Evolutionary conservation across 1,140 invertebrate genomes (phyloP).

Genomic region (Eupeodes corollae): DNA sequence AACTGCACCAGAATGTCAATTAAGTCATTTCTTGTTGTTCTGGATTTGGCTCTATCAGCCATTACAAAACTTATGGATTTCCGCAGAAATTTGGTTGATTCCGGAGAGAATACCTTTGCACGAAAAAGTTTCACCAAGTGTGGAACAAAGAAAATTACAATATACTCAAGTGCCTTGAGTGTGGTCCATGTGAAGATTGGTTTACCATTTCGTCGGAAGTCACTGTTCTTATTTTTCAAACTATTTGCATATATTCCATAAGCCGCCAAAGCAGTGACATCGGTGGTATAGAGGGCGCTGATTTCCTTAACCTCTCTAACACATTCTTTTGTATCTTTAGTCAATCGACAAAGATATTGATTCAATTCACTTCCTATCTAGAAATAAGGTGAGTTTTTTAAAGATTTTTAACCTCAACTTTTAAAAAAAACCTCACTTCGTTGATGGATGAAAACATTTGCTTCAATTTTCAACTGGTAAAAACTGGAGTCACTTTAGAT

Average conservation of each 20-base stretch:
- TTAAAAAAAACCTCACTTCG: conserved; percentile 2
- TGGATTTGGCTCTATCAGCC: neutral
- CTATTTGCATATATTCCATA: conserved; percentile 46
- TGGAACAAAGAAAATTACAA: conserved; percentile 38
- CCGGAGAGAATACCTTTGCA: conserved; percentile 22
- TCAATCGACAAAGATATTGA: neutral
- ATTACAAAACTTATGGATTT: conserved; percentile 12
- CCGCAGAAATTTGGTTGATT: conserved; percentile 26
- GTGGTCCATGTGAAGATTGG: conserved; percentile 36
- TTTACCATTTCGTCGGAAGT: conserved; percentile 31
- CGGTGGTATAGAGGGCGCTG: conserved; percentile 39
- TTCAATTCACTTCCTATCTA: neutral
- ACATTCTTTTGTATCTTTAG: neutral
- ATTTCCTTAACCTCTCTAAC: conserved; percentile 16
- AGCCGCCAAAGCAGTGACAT: conserved; percentile 46
- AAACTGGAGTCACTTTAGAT: conserved; percentile 41
- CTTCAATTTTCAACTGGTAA: conserved; percentile 43
- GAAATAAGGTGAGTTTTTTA: too few relatives aligned
- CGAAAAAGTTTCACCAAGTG: conserved; percentile 11
- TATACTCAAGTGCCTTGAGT: conserved; percentile 27
- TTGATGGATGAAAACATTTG: conserved; percentile 40
- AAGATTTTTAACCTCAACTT: neutral
- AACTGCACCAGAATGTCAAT: conserved; percentile 40
- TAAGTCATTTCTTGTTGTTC: conserved; percentile 34
- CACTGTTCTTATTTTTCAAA: conserved; percentile 36